Conservation (phyloP, 2,888 invertebrate species). For the Archips crataeganus region DNA sequence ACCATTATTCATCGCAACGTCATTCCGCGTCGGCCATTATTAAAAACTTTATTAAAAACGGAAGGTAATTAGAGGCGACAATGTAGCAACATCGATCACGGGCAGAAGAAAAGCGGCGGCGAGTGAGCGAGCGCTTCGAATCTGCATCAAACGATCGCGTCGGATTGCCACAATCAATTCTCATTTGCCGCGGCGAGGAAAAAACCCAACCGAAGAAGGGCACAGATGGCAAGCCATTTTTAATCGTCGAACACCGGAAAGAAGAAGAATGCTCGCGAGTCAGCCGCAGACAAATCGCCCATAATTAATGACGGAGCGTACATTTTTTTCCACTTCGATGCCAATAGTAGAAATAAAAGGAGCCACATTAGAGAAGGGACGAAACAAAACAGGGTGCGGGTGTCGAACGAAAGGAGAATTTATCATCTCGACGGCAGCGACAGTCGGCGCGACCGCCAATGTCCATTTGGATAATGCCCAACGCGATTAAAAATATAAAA, state of each 20-base stretch:
- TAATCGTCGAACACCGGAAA: constrained; percentile 75
- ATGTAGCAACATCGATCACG: constrained; percentile 69
- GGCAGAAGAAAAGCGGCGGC: constrained; percentile 60
- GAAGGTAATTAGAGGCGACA: constrained; percentile 51
- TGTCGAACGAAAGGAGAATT: constrained; percentile 86
- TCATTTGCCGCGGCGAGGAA: constrained; percentile 64
- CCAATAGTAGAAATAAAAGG: constrained; percentile 75
- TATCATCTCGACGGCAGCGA: constrained; percentile 83
- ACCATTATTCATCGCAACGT: constrained; percentile 42
- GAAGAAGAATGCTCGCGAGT: constrained; percentile 74
- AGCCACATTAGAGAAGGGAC: constrained; percentile 75
- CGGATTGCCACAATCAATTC: constrained; percentile 81
- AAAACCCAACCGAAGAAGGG: constrained; percentile 55
- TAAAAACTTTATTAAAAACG: constrained; percentile 44
- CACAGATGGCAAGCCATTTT: constrained; percentile 73
- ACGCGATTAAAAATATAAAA: constrained; percentile 87
- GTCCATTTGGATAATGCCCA: constrained; percentile 86
- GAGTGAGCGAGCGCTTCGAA: constrained; percentile 62
- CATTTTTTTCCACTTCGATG: constrained; percentile 67
- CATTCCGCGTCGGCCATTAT: constrained; percentile 42
- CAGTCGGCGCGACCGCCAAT: constrained; percentile 81
- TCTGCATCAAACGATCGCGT: constrained; percentile 77
- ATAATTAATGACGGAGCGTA: constrained; percentile 82
- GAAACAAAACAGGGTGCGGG: constrained; percentile 78
- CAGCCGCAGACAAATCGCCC: constrained; percentile 79